Base-by-base conservation (phyloP, 2,797 vertebrate genomes). In the Neosalanx taihuensis region DNA sequence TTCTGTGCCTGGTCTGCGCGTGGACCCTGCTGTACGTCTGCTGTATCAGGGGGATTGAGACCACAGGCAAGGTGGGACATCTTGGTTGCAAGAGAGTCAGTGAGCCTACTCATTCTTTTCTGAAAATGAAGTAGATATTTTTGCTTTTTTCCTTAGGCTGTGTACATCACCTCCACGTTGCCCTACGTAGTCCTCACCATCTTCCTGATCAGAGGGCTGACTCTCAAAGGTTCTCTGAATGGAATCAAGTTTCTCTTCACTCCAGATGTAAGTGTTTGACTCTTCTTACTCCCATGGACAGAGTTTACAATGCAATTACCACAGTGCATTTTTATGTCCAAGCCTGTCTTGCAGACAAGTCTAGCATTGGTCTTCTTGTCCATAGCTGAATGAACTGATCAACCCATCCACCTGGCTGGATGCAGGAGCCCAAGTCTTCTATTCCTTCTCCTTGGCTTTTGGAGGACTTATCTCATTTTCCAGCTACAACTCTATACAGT, bases 401-500 rank as follows among this genome's bases (percentile, higher is more conserved):
- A 92, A 96, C 64, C 94, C 95, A 0, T 53, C 78, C 10, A 94
- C 94, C 0, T 96, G 95, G 95, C 82, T 96, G 80, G 94, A 97
- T 0, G 95, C 95, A 0, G 95, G 95, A 1, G 90, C 95, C 1
- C 95, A 96, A 64, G 95, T 97, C 53, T 95, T 96, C 84, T 96
- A 90, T 65, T 96, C 94, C 15, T 96, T 96, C 84, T 95, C 94
- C 0, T 78, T 96, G 80, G 95, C 94, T 13, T 94, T 94, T 3
- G 95, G 95, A 51, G 93, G 94, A 6, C 94, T 95, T 72, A 95
- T 96, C 82, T 94, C 95, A 12, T 96, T 96, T 88, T 96, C 95
- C 83, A 96, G 95, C 86, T 96, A 96, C 82, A 96, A 96, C 79
- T 89, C 94, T 4, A 61, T 96, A 53, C 95, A 95, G 95, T 95